These are phyloP conservation scores for Enteromius viviparus DNA, from an alignment of 2,797 vertebrate species.

Conservation along the genomic window DNA sequence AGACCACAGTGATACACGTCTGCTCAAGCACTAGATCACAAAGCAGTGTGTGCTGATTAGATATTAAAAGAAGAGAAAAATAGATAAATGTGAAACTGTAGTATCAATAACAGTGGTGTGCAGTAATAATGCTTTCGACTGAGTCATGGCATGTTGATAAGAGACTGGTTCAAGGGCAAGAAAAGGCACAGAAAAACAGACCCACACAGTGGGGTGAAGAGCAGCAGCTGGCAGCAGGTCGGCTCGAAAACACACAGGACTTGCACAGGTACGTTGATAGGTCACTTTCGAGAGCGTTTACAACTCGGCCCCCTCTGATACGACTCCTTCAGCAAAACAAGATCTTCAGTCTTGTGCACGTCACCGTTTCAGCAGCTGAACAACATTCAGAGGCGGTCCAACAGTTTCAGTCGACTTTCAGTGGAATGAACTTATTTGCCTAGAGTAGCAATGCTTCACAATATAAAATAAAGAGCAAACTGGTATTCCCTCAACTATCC, in stretches of 20 bases:
- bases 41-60: conserved; percentile 49
- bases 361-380: conserved; percentile 49
- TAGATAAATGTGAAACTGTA: conserved; percentile 41
- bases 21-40: conserved; percentile 48
- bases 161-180: conserved; percentile 54
- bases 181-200: conserved; percentile 83
- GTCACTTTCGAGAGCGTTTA: conserved; percentile 44
- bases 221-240: conserved; percentile 62
- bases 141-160: conserved; percentile 38
- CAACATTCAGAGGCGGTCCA: conserved; percentile 56
- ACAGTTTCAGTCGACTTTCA: conserved; percentile 30
- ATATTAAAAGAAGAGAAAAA: conserved; percentile 39
- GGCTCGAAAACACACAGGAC: conserved; percentile 52
- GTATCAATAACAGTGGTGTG: conserved; percentile 38
- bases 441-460: conserved; percentile 45
- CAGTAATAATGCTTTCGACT: conserved; percentile 38
- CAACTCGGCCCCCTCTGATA: conserved; percentile 50
- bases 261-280: conserved; percentile 43
- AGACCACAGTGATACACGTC: conserved; percentile 60
- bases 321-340: conserved; percentile 41
- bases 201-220: conserved; percentile 69
- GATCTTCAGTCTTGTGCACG: conserved; percentile 50
- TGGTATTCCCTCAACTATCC: conserved; percentile 52
- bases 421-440: conserved; percentile 44
- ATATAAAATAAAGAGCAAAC: conserved; percentile 52